phyloP scores from a whole-genome alignment of 2,113 vertebrate species.

The Hiodon tergisus region DNA sequence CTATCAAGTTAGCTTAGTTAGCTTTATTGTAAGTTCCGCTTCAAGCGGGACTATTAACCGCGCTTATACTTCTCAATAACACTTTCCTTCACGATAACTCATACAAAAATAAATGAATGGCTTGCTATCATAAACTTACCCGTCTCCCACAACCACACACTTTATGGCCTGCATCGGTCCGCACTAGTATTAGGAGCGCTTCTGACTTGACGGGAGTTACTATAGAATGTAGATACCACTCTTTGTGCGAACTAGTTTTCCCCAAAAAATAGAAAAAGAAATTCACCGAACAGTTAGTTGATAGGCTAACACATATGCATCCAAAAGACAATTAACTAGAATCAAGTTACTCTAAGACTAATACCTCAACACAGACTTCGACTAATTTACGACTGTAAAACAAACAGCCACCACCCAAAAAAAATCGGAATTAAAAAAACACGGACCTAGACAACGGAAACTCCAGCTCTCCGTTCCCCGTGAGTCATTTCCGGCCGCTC shows the following conservation, averaged over 20 bases:
- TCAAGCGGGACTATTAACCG: neutral
- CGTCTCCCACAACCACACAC: slow-evolving; percentile 96
- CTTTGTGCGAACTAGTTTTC: slow-evolving; percentile 25
- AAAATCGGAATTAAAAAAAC: slow-evolving; percentile 24
- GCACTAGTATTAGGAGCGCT: slow-evolving; percentile 37
- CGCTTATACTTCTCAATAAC: neutral
- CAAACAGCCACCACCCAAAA: slow-evolving; percentile 25
- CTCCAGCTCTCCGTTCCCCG: slow-evolving; percentile 11
- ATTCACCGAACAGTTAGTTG: neutral
- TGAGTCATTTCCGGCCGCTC: slow-evolving; percentile 26
- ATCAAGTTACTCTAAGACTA: neutral
- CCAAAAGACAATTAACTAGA: neutral
- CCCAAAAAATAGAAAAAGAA: neutral
- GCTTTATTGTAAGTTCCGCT: neutral
- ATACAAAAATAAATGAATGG: neutral
- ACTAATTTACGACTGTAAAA: neutral
- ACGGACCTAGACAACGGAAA: slow-evolving; percentile 18
- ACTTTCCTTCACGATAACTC: neutral
- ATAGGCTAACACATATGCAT: slow-evolving; percentile 40
- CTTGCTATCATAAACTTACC: slow-evolving; percentile 62
- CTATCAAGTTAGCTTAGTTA: neutral
- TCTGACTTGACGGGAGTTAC: slow-evolving; percentile 9
- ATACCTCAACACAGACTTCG: neutral
- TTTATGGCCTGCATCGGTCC: slow-evolving; percentile 91
- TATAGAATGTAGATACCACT: neutral